phyloP scores from a whole-genome alignment of 2,888 invertebrate genomes.

The Rugalucina vietnamica region DNA sequence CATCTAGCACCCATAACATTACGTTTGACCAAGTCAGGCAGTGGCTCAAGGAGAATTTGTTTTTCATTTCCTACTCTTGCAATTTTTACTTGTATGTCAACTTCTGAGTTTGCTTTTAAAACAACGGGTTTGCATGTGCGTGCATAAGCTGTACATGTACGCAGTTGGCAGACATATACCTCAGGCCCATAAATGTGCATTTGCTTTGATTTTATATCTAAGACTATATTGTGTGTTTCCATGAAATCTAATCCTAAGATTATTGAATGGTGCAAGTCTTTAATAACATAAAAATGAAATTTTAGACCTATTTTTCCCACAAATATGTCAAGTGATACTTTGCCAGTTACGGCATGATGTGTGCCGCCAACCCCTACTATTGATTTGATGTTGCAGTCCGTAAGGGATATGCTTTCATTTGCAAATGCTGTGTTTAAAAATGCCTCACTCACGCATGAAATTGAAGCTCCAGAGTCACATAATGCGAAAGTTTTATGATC shows the following conservation, averaged over 20 bases:
- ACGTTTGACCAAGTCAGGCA: slow-evolving; percentile 5
- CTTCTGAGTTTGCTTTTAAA: slow-evolving; percentile 13
- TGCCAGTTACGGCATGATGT: slow-evolving; percentile 26
- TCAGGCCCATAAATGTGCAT: slow-evolving; percentile 12
- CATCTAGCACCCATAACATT: slow-evolving; percentile 43
- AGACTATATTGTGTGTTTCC: slow-evolving; percentile 23
- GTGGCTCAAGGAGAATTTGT: slow-evolving; percentile 25
- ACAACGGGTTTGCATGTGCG: not conserved
- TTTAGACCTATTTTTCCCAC: slow-evolving; percentile 14
- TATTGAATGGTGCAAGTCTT: slow-evolving; percentile 47
- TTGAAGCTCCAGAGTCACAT: not conserved
- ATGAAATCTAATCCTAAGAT: slow-evolving; percentile 51
- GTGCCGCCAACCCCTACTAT: slow-evolving; percentile 46
- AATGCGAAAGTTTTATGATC: not conserved
- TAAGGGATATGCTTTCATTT: not conserved
- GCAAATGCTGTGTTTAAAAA: not conserved
- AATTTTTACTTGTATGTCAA: slow-evolving; percentile 9
- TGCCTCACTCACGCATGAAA: not conserved
- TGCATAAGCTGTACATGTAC: slow-evolving; percentile 17
- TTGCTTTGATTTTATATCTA: slow-evolving; percentile 34
- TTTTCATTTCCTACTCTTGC: not conserved
- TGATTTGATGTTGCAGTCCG: not conserved
- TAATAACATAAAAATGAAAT: slow-evolving; percentile 43
- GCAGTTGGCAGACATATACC: slow-evolving; percentile 3
- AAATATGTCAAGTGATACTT: slow-evolving; percentile 8